Percentiles rank a stretch among this genome's conserved stretches.
Conservation (phyloP, 2,797 vertebrate genomes). For the Macropus fuliginosus region DNA sequence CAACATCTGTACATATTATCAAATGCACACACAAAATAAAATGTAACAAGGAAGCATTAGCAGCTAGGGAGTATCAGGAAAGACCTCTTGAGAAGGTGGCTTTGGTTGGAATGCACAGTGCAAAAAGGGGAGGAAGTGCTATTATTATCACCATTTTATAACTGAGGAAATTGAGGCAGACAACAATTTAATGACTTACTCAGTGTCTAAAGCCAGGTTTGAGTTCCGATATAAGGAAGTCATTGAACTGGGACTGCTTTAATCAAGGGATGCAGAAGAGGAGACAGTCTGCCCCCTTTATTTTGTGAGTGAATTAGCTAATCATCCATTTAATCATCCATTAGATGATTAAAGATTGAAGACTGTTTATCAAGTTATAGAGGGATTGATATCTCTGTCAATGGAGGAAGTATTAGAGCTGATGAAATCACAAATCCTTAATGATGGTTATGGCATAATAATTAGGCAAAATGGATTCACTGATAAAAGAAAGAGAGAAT, state of each 20-base stretch:
- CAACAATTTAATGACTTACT: background rate
- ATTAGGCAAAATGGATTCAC: background rate
- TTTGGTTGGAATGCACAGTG: background rate
- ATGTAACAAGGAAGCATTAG: background rate
- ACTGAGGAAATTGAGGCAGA: background rate
- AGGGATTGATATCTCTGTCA: background rate
- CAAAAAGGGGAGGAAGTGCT: background rate
- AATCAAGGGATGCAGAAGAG: background rate
- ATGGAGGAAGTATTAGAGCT: background rate
- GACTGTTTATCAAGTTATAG: background rate
- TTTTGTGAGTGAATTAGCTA: conserved; percentile 41
- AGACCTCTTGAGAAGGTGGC: background rate
- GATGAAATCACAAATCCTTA: background rate
- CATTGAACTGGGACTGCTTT: background rate
- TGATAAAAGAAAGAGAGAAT: background rate
- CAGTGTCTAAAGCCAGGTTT: background rate
- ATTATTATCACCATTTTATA: background rate
- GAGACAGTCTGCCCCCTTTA: conserved; percentile 11
- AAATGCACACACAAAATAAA: background rate
- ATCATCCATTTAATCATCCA: too few relatives aligned
- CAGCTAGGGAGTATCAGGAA: background rate
- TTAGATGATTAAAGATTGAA: background rate
- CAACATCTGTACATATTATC: background rate
- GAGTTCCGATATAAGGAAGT: background rate
- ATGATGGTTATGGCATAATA: background rate